phyloP scores from a whole-genome alignment of 1,140 invertebrate species.

The Cherax destructor region DNA sequence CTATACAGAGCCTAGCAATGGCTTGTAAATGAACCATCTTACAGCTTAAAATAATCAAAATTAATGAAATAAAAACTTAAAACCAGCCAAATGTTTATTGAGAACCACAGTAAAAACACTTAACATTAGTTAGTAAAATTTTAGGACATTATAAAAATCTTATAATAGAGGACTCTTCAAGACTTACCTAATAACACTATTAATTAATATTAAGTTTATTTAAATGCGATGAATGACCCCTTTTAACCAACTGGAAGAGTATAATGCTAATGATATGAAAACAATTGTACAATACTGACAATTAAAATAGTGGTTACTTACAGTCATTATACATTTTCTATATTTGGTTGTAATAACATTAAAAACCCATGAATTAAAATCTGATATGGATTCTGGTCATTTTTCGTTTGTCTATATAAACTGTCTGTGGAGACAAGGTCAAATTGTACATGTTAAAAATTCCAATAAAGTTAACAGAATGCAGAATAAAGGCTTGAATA shows the following conservation, averaged over 20 bases:
- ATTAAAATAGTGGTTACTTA: neutral
- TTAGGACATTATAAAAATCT: slow-evolving; percentile 53
- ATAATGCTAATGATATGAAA: slow-evolving; percentile 52
- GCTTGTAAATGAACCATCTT: no score
- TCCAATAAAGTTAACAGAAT: slow-evolving; percentile 21
- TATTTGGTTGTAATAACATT: neutral
- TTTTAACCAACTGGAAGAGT: slow-evolving; percentile 43
- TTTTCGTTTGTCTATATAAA: neutral
- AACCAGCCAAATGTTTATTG: slow-evolving; percentile 68
- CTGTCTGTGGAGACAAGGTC: neutral
- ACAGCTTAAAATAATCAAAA: neutral
- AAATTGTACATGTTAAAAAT: slow-evolving; percentile 22
- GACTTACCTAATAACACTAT: slow-evolving; percentile 22
- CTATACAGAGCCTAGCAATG: no score
- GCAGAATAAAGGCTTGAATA: no score
- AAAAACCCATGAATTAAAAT: slow-evolving; percentile 20
- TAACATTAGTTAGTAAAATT: slow-evolving; percentile 67
- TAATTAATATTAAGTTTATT: slow-evolving; percentile 21
- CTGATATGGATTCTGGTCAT: neutral
- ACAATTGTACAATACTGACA: slow-evolving; percentile 32
- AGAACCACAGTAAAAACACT: slow-evolving; percentile 69
- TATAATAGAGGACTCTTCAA: slow-evolving; percentile 56
- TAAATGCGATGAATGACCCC: slow-evolving; percentile 54
- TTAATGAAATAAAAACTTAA: neutral
- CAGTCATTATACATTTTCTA: neutral